Evolutionary conservation across 2,113 vertebrate genomes (phyloP).

Genomic region (Amia ocellicauda): DNA sequence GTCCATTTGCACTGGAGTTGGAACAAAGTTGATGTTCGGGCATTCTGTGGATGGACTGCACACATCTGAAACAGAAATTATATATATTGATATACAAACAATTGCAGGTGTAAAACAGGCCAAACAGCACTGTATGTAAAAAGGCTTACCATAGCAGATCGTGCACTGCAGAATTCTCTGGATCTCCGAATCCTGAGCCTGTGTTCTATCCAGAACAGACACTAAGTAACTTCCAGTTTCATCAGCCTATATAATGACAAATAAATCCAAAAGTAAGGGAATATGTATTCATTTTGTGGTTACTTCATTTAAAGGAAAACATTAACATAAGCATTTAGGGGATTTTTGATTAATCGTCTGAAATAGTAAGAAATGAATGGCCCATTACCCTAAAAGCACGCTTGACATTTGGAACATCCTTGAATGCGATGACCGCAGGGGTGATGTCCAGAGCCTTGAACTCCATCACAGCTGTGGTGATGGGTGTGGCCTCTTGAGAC

Average conservation of each 20-base stretch:
- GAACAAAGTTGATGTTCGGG: conserved; percentile 8
- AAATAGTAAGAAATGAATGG: neutral
- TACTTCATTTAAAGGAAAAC: no score
- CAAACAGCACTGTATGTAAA: neutral
- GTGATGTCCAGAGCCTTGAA: conserved; percentile 64
- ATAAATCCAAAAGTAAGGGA: neutral
- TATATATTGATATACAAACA: neutral
- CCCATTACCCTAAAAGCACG: conserved; percentile 64
- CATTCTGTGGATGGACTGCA: conserved; percentile 62
- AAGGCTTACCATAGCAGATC: conserved; percentile 75
- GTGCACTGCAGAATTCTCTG: conserved; percentile 59
- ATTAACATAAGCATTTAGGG: no score
- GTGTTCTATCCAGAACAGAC: conserved; percentile 51
- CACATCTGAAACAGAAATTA: conserved; percentile 60
- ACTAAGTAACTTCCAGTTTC: conserved; percentile 59
- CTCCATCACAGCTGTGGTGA: conserved; percentile 72
- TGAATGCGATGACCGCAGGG: conserved; percentile 68
- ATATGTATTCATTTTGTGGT: neutral
- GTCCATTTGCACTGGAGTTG: conserved; percentile 47
- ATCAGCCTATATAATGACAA: conserved; percentile 59
- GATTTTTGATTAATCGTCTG: no score
- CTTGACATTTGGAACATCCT: conserved; percentile 47
- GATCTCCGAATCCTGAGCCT: conserved; percentile 48
- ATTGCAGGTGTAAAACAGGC: neutral
- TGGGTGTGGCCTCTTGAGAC: conserved; percentile 37